phyloP scores from a whole-genome alignment of 2,888 invertebrate genomes.

The Eucriotettix oculatus region DNA sequence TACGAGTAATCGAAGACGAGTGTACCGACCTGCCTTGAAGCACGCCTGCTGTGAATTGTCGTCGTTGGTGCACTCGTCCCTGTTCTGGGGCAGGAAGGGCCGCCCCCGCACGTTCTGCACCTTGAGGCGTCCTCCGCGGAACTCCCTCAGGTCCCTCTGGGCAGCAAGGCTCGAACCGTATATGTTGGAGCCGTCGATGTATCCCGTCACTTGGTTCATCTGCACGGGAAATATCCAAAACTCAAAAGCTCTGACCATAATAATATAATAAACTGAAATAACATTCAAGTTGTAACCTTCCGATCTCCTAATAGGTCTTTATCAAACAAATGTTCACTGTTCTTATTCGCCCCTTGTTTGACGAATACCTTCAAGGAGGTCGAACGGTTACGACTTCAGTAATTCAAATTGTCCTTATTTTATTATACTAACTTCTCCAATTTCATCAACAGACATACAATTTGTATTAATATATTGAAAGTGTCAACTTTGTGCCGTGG shows the following conservation, averaged over 20 bases:
- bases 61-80: slow-evolving; percentile 43
- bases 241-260: background rate
- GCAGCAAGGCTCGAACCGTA: slow-evolving; percentile 51
- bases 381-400: too few relatives aligned
- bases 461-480: too few relatives aligned
- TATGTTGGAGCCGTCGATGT: slow-evolving; percentile 52
- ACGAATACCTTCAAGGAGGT: too few relatives aligned
- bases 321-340: too few relatives aligned
- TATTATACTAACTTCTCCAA: too few relatives aligned
- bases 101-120: slow-evolving; percentile 48
- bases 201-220: slow-evolving; percentile 63
- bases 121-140: slow-evolving; percentile 41
- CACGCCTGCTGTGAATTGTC: slow-evolving; percentile 42
- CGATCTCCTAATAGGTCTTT: too few relatives aligned
- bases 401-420: too few relatives aligned
- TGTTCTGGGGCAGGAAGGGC: slow-evolving; percentile 45
- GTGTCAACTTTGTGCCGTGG: too few relatives aligned
- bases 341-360: too few relatives aligned
- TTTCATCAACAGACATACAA: too few relatives aligned
- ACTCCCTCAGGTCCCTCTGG: slow-evolving; percentile 36
- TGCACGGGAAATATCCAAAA: slow-evolving; percentile 19
- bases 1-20: background rate
- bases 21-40: slow-evolving; percentile 41
- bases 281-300: too few relatives aligned
- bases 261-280: background rate